Base-by-base conservation (phyloP, 2,888 invertebrate genomes). In the Heliconius cydno region DNA sequence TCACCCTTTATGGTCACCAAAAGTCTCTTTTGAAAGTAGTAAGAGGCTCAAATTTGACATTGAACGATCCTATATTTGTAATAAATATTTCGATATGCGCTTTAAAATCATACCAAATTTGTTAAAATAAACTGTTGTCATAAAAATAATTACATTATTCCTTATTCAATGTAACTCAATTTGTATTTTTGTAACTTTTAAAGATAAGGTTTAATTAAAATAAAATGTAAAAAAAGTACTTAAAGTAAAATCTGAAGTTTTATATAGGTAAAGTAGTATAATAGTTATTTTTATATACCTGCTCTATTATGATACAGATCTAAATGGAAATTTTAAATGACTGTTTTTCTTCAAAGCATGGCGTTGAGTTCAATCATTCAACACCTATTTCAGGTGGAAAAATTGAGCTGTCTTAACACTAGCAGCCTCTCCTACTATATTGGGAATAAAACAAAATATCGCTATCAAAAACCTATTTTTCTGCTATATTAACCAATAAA, bases 21-120 rank as follows among this genome's bases (percentile, higher is more conserved):
- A 68, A n/a, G n/a, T n/a, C n/a, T 68, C 38, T 38, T 38, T 13
- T 52, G 68, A 68, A 68, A 68, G 68, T 68, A 68, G n/a, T 12
- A n/a, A 38, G 22, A n/a, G 12, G 22, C n/a, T 34, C 10, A n/a
- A 68, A 12, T 68, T 38, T 7, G 68, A 38, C 68, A 68, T 68
- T 68, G 68, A 12, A 68, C 38, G 38, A 52, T 19, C 46, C 38
- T 12, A 38, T 38, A 38, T 68, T 67, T 38, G 68, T 38, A 38
- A 38, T 68, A 38, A 68, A 46, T 4, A 30, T 30, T 46, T 57
- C 28, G 57, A 57, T 52, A 72, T 30, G 12, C 15, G 10, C 22
- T 22, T 28, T 25, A 63, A 25, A 25, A 13, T 25, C 12, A 25
- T 65, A 65, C 28, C 65, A 65, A 41, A 41, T 46, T 38, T 25